Percentiles rank a stretch among this genome's conserved stretches.
phyloP scores from a whole-genome alignment of 2,113 vertebrate species.

The Nesogale talazaci region DNA sequence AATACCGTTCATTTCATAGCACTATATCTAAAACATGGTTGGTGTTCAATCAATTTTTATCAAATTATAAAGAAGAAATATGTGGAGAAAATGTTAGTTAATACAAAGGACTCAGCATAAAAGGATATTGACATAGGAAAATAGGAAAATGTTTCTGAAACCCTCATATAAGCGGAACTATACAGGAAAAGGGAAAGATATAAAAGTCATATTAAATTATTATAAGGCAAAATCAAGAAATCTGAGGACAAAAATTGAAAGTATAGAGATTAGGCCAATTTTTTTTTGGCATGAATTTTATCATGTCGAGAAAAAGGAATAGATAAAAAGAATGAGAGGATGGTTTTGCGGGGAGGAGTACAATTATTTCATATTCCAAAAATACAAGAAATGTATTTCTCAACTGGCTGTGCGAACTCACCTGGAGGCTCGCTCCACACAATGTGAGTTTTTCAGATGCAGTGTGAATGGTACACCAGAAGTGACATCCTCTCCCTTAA shows the following conservation, averaged over 20 bases:
- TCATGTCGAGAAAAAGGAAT: constrained; percentile 29
- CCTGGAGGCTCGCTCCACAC: not conserved
- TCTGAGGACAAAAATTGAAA: constrained; percentile 31
- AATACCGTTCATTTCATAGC: not conserved
- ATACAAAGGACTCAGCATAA: not conserved
- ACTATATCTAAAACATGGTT: not conserved
- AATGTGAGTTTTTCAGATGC: not conserved
- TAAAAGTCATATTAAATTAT: not conserved
- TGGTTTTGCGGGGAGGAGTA: constrained; percentile 19
- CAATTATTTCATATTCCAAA: constrained; percentile 42
- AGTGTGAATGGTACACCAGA: not conserved
- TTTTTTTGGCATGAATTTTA: constrained; percentile 1
- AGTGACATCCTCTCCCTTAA: constrained; percentile 22
- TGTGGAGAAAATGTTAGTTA: not conserved
- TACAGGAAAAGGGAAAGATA: not conserved
- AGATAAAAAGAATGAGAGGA: not conserved
- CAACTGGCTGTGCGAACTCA: not conserved
- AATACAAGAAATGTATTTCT: constrained; percentile 53
- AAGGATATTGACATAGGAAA: not conserved
- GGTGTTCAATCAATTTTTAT: not conserved
- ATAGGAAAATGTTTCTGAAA: not conserved
- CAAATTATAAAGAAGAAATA: constrained; percentile 1
- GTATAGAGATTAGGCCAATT: not conserved
- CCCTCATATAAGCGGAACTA: not conserved
- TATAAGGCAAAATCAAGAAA: not conserved